phyloP scores from a whole-genome alignment of 2,797 vertebrate genomes.

The Hyperoplus immaculatus region DNA sequence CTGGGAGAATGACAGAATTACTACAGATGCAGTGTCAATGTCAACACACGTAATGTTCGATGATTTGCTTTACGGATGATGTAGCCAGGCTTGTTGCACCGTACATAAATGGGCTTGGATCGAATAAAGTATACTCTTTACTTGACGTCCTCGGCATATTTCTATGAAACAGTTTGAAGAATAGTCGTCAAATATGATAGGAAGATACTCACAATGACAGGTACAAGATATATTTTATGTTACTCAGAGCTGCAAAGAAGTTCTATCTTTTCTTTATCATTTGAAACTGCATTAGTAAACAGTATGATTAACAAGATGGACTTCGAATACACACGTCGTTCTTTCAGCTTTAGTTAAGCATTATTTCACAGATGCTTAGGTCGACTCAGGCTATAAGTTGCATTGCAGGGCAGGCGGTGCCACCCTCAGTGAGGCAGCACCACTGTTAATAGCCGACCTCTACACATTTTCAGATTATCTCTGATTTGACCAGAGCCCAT shows the following conservation, averaged over 20 bases:
- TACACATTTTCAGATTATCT: constrained; percentile 73
- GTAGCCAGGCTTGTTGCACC: neutral
- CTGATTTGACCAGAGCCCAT: constrained; percentile 53
- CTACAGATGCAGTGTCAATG: constrained; percentile 20
- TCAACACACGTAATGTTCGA: neutral
- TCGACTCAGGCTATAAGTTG: neutral
- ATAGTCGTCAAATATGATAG: neutral
- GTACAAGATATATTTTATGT: neutral
- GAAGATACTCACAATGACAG: neutral
- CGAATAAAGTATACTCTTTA: neutral
- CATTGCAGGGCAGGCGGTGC: neutral
- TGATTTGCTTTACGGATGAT: neutral
- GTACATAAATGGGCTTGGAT: neutral
- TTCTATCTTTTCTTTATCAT: neutral
- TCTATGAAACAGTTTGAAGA: constrained; percentile 9
- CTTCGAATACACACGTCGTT: neutral
- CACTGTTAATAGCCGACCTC: constrained; percentile 57
- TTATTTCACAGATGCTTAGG: neutral
- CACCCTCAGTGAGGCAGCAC: neutral
- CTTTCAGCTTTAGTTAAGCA: neutral
- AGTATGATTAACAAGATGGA: neutral
- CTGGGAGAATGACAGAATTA: constrained; percentile 9
- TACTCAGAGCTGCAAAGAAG: neutral
- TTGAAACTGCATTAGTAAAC: neutral
- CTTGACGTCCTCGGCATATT: neutral